A percentile compares a stretch with the other conserved stretches of the same genome.
phyloP scores from a whole-genome alignment of 2,797 vertebrate species.

The Petrocephalus sullivani region DNA sequence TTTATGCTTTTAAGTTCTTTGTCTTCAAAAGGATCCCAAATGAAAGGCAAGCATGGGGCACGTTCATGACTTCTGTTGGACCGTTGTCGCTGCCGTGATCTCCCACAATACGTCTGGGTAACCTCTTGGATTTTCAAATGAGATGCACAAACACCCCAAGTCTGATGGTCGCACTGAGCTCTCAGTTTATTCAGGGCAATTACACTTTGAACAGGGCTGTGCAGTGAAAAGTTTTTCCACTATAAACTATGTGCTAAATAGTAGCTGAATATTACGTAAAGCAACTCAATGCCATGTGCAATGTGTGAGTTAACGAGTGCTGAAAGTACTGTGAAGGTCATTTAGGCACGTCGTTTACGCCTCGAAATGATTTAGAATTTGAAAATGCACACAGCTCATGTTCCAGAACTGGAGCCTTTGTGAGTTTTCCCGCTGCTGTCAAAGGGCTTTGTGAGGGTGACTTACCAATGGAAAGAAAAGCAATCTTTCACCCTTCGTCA shows the following conservation, averaged over 20 bases:
- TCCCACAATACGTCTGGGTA: background rate
- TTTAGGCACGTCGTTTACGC: background rate
- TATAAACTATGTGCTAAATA: background rate
- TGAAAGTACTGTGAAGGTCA: background rate
- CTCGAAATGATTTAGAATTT: background rate
- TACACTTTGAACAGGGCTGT: background rate
- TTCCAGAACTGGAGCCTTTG: background rate
- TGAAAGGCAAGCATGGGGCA: background rate
- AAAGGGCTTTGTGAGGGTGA: background rate
- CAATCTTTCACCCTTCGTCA: background rate
- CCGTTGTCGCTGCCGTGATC: background rate
- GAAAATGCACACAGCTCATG: background rate
- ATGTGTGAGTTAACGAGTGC: background rate
- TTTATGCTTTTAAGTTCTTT: background rate
- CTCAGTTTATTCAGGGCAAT: background rate
- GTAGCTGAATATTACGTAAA: background rate
- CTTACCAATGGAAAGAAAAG: background rate
- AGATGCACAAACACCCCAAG: background rate
- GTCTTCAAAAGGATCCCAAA: background rate
- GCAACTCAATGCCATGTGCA: background rate
- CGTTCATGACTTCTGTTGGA: background rate
- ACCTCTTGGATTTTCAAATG: background rate
- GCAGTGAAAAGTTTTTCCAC: background rate
- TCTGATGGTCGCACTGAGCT: no score
- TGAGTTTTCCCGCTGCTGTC: background rate